phyloP scores from a whole-genome alignment of 2,797 vertebrate species.

The Phoxinus dragarum region DNA sequence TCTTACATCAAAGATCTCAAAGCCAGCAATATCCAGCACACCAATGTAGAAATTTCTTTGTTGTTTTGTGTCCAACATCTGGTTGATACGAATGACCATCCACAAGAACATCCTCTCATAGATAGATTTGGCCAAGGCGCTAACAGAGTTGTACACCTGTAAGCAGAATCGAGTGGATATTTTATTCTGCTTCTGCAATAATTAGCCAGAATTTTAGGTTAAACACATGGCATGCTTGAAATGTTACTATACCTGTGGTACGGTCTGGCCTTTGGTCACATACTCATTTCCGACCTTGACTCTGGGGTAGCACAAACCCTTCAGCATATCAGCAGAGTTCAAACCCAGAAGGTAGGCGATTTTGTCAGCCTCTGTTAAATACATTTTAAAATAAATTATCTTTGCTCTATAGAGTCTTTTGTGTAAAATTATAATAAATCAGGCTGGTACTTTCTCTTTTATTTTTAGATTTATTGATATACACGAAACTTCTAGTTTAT shows the following conservation, averaged over 20 bases:
- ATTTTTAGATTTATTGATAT: too few species aligned
- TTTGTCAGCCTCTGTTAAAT: constrained; percentile 13
- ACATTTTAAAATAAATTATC: too few species aligned
- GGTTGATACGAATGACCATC: constrained; percentile 94
- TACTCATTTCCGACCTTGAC: constrained; percentile 1
- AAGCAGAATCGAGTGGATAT: background rate
- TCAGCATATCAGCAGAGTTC: constrained; percentile 28
- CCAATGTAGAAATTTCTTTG: constrained; percentile 88
- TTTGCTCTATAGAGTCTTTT: too few species aligned
- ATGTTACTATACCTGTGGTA: background rate
- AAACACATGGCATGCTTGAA: background rate
- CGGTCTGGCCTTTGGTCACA: constrained; percentile 68
- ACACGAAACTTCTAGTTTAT: too few species aligned
- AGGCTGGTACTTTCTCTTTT: too few species aligned
- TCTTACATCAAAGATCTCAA: constrained; percentile 8
- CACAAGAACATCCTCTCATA: constrained; percentile 95
- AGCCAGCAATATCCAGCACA: constrained; percentile 72
- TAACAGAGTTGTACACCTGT: constrained; percentile 78
- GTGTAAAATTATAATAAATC: too few species aligned
- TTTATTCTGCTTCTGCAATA: background rate
- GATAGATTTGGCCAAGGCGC: constrained; percentile 85
- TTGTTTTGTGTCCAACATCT: constrained; percentile 92
- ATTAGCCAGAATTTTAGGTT: background rate
- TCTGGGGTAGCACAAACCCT: constrained; percentile 22
- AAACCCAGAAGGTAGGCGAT: constrained; percentile 5